phyloP scores from a whole-genome alignment of 2,888 invertebrate genomes.

The Lochmaea capreae region DNA sequence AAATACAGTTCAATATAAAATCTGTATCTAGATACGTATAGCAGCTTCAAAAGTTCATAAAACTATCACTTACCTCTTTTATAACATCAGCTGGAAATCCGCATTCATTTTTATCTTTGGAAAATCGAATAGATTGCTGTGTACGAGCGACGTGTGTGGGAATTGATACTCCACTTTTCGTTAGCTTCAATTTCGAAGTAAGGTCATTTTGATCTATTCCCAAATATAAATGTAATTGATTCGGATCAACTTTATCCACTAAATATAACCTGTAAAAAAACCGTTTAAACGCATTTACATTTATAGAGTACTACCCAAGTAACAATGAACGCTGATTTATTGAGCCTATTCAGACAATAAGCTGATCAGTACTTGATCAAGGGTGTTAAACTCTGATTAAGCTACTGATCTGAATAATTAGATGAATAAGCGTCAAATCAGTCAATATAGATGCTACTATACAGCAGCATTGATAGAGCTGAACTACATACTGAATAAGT shows the following conservation, averaged over 20 bases:
- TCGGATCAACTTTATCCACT: slow-evolving; percentile 61
- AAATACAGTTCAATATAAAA: too few relatives aligned
- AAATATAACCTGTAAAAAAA: slow-evolving; percentile 68
- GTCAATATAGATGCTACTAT: too few relatives aligned
- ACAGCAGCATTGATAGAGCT: too few relatives aligned
- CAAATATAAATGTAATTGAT: slow-evolving; percentile 21
- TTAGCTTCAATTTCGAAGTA: slow-evolving; percentile 51
- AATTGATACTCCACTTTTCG: slow-evolving; percentile 51
- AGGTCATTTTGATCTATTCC: slow-evolving; percentile 16
- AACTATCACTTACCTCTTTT: slow-evolving; percentile 57
- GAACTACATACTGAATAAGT: too few relatives aligned
- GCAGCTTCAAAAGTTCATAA: neutral
- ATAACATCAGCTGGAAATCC: slow-evolving; percentile 68
- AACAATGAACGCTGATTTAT: too few relatives aligned
- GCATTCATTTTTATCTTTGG: slow-evolving; percentile 65
- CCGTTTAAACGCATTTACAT: neutral
- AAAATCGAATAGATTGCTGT: slow-evolving; percentile 66
- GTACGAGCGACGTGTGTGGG: slow-evolving; percentile 65
- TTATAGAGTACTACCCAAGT: neutral
- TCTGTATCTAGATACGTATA: neutral
- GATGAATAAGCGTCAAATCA: too few relatives aligned
- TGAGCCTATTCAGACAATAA: too few relatives aligned
- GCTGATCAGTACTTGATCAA: too few relatives aligned
- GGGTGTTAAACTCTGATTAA: too few relatives aligned
- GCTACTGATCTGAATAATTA: too few relatives aligned